Evolutionary conservation across 1,140 invertebrate species (phyloP).

Genomic region (Aphis gossypii): DNA sequence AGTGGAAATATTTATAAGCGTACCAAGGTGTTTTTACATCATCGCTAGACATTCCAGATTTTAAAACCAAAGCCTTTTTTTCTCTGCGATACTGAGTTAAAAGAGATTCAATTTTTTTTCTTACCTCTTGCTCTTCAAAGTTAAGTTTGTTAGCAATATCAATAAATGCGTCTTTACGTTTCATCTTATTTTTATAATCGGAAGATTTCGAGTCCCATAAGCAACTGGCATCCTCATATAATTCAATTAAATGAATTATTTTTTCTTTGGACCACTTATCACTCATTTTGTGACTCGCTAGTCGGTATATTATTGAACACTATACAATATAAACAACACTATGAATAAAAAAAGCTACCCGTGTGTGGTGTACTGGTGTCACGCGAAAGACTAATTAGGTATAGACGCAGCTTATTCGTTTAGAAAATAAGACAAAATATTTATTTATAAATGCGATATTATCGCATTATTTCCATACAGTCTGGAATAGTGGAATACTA

Average conservation of each 20-base stretch:
- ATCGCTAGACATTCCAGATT: conserved; percentile 5
- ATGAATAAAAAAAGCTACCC: background rate
- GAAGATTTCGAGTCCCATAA: background rate
- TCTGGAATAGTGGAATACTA: too few species aligned
- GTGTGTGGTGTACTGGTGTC: background rate
- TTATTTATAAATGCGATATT: background rate
- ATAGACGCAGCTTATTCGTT: too few species aligned
- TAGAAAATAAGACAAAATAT: background rate
- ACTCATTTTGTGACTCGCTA: background rate
- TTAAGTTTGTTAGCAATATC: conserved; percentile 1
- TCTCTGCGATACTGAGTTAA: conserved; percentile 22
- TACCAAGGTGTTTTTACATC: conserved; percentile 25
- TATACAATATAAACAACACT: background rate
- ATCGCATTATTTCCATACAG: background rate
- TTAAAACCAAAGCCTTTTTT: conserved; percentile 3
- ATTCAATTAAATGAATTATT: background rate
- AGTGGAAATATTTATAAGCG: conserved; percentile 14
- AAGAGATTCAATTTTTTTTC: conserved; percentile 24
- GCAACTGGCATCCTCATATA: background rate
- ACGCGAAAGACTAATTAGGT: background rate
- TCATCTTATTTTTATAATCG: conserved; percentile 32
- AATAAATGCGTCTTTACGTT: background rate
- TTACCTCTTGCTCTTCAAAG: conserved; percentile 6
- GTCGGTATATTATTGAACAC: background rate
- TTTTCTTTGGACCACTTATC: background rate